phyloP scores from a whole-genome alignment of 2,113 vertebrate species.

The Mionectes macconnelli region DNA sequence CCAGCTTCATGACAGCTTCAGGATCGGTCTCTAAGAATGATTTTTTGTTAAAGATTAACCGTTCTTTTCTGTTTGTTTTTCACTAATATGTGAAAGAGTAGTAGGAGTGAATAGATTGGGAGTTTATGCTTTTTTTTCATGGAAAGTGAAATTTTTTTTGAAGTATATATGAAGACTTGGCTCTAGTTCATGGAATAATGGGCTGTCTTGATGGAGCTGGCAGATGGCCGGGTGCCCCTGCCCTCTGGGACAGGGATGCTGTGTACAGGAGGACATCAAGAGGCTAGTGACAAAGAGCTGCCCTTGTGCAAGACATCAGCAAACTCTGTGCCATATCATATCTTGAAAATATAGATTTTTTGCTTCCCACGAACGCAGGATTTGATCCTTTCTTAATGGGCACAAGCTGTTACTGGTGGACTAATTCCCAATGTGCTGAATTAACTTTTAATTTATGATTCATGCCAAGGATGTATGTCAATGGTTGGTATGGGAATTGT shows the following conservation, averaged over 20 bases:
- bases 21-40: background rate
- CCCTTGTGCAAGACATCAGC: background rate
- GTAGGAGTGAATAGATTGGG: background rate
- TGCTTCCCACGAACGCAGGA: background rate
- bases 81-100: background rate
- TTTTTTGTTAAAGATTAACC: background rate
- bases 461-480: background rate
- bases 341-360: background rate
- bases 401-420: background rate
- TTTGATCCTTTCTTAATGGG: background rate
- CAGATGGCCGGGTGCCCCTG: background rate
- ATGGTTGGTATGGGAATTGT: background rate
- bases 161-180: background rate
- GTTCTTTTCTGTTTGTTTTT: background rate
- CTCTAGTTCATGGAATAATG: background rate
- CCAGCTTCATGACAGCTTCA: background rate
- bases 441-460: background rate
- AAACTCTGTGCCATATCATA: background rate
- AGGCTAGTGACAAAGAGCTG: background rate
- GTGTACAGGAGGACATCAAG: background rate
- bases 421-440: background rate
- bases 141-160: background rate
- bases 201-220: background rate
- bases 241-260: fast-evolving
- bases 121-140: background rate